A percentile compares a stretch with the other conserved stretches of the same genome.
phyloP scores from a whole-genome alignment of 2,797 vertebrate species.

The Choloepus didactylus region DNA sequence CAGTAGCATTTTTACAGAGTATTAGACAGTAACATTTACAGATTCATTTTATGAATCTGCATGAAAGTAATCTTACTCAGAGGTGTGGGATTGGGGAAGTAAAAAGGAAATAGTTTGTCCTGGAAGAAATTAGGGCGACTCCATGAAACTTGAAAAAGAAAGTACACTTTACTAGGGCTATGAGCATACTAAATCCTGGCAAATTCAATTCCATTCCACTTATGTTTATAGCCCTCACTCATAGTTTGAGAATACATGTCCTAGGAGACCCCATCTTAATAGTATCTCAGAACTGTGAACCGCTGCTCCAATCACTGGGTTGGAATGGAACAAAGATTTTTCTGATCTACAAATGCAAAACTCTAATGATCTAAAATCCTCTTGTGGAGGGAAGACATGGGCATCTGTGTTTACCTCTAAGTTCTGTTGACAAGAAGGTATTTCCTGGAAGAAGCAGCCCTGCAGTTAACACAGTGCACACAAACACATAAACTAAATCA shows the following conservation, averaged over 20 bases:
- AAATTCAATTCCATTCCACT: conserved; percentile 26
- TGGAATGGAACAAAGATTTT: neutral
- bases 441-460: conserved; percentile 27
- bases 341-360: conserved; percentile 20
- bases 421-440: conserved; percentile 1
- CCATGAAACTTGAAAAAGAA: neutral
- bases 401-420: neutral
- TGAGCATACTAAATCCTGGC: neutral
- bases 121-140: conserved; percentile 27
- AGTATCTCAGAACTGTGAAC: conserved; percentile 21
- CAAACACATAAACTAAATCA: neutral
- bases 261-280: neutral
- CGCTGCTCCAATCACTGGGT: neutral
- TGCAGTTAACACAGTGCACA: neutral
- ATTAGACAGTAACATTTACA: conserved; percentile 9
- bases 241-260: neutral
- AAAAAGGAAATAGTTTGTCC: neutral
- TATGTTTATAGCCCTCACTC: neutral
- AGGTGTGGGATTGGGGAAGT: rapidly evolving
- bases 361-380: neutral
- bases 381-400: neutral
- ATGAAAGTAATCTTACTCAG: neutral
- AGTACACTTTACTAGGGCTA: neutral
- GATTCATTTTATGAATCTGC: neutral
- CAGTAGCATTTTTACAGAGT: neutral